Evolutionary conservation across 2,888 invertebrate species (phyloP).

Genomic region (Melanotus villosus): DNA sequence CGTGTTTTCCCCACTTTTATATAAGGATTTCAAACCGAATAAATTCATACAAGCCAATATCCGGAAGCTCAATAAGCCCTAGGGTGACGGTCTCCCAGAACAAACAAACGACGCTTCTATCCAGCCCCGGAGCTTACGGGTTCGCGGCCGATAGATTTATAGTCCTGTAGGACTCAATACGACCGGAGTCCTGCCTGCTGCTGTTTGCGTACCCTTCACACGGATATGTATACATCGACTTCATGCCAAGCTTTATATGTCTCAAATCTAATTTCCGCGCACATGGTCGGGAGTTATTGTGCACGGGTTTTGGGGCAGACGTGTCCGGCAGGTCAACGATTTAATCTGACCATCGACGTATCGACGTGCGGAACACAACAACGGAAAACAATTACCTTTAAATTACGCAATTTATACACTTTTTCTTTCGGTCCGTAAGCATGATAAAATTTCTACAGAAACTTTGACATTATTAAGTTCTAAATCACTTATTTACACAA

Average conservation of each 20-base stretch:
- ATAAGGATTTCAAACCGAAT: constrained; percentile 60
- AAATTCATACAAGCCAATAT: constrained; percentile 61
- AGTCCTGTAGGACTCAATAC: constrained; percentile 56
- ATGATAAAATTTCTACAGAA: no score
- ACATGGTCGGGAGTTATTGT: constrained; percentile 40
- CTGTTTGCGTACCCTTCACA: constrained; percentile 43
- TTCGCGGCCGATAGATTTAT: constrained; percentile 61
- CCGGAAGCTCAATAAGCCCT: constrained; percentile 55
- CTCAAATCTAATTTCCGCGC: constrained; percentile 42
- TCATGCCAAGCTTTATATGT: constrained; percentile 38
- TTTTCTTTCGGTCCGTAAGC: no score
- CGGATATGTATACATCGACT: constrained; percentile 41
- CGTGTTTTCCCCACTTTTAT: constrained; percentile 37
- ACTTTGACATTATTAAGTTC: no score
- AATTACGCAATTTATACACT: no score
- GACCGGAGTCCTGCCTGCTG: constrained; percentile 31
- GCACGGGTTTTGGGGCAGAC: constrained; percentile 26
- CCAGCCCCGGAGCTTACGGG: constrained; percentile 55
- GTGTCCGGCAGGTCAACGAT: constrained; percentile 32
- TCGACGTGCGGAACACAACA: not conserved
- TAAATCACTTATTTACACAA: not conserved
- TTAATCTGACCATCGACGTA: constrained; percentile 25
- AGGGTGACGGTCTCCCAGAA: constrained; percentile 53
- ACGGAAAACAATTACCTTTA: constrained; percentile 6
- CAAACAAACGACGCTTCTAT: constrained; percentile 61